Percentiles rank a stretch among this genome's conserved stretches.
Conservation (phyloP, 2,797 vertebrate genomes). For the Girardinus metallicus region DNA sequence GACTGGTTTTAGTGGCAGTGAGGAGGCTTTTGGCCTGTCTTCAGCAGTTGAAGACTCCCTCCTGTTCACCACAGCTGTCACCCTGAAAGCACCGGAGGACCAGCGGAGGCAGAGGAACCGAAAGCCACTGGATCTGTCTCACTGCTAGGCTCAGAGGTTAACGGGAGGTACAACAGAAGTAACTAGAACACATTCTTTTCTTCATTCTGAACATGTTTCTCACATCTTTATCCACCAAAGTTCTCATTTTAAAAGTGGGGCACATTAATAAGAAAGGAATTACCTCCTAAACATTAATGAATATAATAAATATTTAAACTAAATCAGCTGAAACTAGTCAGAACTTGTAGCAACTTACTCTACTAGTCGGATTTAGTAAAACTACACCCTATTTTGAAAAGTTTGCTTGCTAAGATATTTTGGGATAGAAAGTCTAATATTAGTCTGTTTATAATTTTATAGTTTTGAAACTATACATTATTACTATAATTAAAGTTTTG, state of each 20-base stretch:
- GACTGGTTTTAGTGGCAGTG: slow-evolving; percentile 44
- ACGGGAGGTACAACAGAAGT: background rate
- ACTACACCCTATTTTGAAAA: background rate
- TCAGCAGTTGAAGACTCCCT: slow-evolving; percentile 60
- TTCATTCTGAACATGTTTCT: background rate
- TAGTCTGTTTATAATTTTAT: background rate
- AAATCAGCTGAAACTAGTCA: background rate
- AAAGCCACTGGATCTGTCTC: background rate
- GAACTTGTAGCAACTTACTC: background rate
- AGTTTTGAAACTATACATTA: too few relatives aligned
- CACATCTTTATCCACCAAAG: background rate
- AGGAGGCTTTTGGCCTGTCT: slow-evolving; percentile 57
- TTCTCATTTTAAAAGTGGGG: background rate
- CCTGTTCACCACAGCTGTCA: slow-evolving; percentile 68
- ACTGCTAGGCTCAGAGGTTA: slow-evolving; percentile 29
- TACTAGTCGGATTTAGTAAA: background rate
- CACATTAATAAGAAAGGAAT: background rate
- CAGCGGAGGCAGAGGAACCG: slow-evolving; percentile 2
- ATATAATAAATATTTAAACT: background rate
- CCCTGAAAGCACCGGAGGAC: slow-evolving; percentile 54
- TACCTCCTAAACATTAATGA: background rate
- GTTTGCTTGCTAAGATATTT: background rate
- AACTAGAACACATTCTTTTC: slow-evolving; percentile 3
- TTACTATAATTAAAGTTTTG: too few relatives aligned
- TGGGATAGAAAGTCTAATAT: background rate